Evolutionary conservation across 2,113 vertebrate genomes (phyloP), one percentile per base, ranked within the genome.

Genomic region (Himantopus leucocephalus): DNA sequence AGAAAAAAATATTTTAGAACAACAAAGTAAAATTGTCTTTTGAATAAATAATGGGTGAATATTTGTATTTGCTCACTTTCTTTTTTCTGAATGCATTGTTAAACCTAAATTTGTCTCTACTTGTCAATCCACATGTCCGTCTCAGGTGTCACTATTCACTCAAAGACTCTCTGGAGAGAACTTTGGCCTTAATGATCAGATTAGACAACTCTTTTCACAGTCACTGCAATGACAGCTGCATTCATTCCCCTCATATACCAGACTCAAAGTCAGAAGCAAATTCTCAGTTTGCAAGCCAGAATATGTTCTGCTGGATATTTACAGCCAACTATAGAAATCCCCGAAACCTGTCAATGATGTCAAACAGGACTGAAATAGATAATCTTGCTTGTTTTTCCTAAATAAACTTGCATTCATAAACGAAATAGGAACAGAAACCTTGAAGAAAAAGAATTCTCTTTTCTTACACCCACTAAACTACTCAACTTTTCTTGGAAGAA

Each of bases 301-400:
- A 79, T 67, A 77, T 14, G 41, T 55, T 90, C 88, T 73, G 32
- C 16, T 73, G 41, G 77, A 26, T 77, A 93, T 92, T 77, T 92
- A 95, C 71, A 80, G 82, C 47, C 72, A 95, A 32, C 34, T 52
- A 47, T 2, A 92, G 79, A 93, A 93, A 82, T 55, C 56, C 70
- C 67, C 4, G 1, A 90, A 94, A 93, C 43, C 75, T 74, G 43
- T 73, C 68, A 91, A 1, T 85, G 82, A 88, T 74, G 72, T 88
- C 82, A 94, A 94, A 74, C 34, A 39, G 59, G 59, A 93, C 55
- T 90, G 30, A 88, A 96, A 93, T 10, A 94, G 78, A 92, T 23
- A 7, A 75, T 52, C 27, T 80, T 66, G 26, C 41, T 58, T 82
- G 21, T 19, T 96, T 63, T 82, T 68, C 48, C 45, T 76, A 85